These are phyloP conservation scores for Leptinotarsa juncta DNA, from an alignment of 2,888 invertebrate species.

Conservation along the genomic window DNA sequence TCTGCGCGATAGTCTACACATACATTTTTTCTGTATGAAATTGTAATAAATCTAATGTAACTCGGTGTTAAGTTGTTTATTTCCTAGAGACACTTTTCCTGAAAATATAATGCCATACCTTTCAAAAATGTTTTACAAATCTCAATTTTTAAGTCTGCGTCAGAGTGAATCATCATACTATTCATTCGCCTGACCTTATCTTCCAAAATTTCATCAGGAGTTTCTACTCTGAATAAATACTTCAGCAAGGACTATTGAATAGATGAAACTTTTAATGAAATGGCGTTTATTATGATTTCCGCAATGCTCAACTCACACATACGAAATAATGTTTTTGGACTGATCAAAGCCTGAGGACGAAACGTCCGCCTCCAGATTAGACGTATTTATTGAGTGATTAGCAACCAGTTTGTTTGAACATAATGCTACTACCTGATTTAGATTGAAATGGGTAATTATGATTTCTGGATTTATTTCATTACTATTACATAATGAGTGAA, in stretches of 20 bases:
- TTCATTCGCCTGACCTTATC: no score
- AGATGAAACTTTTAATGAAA: neutral
- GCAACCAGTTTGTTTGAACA: neutral
- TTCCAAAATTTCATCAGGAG: neutral
- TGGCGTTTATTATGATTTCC: conserved; percentile 3
- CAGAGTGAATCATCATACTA: no score
- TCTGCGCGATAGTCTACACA: no score
- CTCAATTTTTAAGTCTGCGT: no score
- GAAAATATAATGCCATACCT: no score
- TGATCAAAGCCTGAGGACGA: neutral
- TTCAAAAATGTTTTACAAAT: no score
- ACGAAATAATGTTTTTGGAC: neutral
- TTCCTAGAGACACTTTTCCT: no score
- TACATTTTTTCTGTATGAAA: no score
- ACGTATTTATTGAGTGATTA: neutral
- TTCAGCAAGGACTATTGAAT: neutral
- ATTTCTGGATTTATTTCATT: neutral
- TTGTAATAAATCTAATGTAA: no score
- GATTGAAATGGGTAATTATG: neutral
- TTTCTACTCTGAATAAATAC: neutral
- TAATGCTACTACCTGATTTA: neutral
- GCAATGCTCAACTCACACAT: neutral
- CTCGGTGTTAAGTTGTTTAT: no score
- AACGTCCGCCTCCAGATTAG: neutral
- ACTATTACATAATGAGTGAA: neutral